A percentile compares a stretch with the other conserved stretches of the same genome.
phyloP scores from a whole-genome alignment of 2,113 vertebrate genomes.

The Galbula dea region DNA sequence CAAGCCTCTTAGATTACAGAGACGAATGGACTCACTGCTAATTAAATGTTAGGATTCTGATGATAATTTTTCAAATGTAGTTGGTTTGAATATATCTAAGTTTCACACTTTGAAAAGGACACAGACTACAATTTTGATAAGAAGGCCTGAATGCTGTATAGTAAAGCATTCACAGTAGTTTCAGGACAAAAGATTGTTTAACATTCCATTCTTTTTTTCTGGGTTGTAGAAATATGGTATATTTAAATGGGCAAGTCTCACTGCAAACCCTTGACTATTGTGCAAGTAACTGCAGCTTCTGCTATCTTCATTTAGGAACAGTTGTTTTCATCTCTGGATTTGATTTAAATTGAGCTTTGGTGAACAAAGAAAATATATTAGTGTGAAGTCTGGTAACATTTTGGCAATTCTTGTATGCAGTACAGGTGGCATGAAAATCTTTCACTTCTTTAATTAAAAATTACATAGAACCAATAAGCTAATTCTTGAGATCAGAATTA shows the following conservation, averaged over 20 bases:
- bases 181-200: neutral
- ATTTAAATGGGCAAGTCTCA: neutral
- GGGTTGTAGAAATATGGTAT: neutral
- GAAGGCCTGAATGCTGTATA: neutral
- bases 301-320: neutral
- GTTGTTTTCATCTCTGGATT: neutral
- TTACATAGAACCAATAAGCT: neutral
- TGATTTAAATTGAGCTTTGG: neutral
- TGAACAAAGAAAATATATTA: neutral
- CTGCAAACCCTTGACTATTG: neutral
- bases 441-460: neutral
- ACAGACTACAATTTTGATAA: neutral
- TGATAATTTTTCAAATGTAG: neutral
- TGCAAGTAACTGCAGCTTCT: slow-evolving; percentile 4
- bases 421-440: neutral
- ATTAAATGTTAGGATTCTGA: neutral
- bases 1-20: neutral
- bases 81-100: neutral
- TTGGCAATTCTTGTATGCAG: neutral
- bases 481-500: neutral
- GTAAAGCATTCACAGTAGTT: neutral
- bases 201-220: neutral
- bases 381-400: neutral
- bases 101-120: neutral
- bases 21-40: neutral